Conservation (phyloP, 2,113 vertebrate species). For the Gorsachius goisagi region DNA sequence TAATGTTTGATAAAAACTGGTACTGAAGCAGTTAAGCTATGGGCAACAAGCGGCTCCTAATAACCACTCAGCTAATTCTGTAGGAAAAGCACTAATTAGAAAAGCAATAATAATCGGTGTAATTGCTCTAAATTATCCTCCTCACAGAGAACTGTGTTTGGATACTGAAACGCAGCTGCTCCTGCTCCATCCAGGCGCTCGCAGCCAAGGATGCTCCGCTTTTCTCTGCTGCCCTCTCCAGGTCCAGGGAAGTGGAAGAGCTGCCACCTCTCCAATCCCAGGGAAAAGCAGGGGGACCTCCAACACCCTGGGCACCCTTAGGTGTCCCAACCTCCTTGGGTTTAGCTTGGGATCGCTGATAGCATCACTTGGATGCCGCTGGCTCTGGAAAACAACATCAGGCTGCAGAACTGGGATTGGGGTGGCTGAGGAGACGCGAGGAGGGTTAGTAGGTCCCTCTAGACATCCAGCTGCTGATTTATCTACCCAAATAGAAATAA, state of each 20-base stretch:
- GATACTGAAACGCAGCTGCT: slow-evolving; percentile 79
- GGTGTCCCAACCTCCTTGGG: neutral
- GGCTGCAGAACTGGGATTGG: neutral
- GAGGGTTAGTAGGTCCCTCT: neutral
- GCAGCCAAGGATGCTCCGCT: neutral
- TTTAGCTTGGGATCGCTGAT: neutral
- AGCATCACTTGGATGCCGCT: neutral
- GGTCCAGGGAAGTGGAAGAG: neutral
- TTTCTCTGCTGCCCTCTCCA: slow-evolving; percentile 82
- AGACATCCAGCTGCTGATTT: neutral
- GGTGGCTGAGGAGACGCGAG: neutral
- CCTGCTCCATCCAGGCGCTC: slow-evolving; percentile 31
- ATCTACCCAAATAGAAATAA: neutral
- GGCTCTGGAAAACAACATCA: accelerated
- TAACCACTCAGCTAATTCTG: slow-evolving; percentile 88
- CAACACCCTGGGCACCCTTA: neutral
- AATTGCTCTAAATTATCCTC: slow-evolving; percentile 94
- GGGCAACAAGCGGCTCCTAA: slow-evolving; percentile 84
- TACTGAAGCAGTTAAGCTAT: slow-evolving; percentile 81
- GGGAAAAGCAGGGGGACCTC: neutral
- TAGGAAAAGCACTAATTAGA: slow-evolving; percentile 91
- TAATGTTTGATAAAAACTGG: slow-evolving; percentile 61
- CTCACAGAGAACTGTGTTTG: slow-evolving; percentile 83
- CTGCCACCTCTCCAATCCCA: neutral
- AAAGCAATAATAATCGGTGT: slow-evolving; percentile 91